Evolutionary conservation across 2,113 vertebrate species (phyloP).

Genomic region (Orthonyx spaldingii): DNA sequence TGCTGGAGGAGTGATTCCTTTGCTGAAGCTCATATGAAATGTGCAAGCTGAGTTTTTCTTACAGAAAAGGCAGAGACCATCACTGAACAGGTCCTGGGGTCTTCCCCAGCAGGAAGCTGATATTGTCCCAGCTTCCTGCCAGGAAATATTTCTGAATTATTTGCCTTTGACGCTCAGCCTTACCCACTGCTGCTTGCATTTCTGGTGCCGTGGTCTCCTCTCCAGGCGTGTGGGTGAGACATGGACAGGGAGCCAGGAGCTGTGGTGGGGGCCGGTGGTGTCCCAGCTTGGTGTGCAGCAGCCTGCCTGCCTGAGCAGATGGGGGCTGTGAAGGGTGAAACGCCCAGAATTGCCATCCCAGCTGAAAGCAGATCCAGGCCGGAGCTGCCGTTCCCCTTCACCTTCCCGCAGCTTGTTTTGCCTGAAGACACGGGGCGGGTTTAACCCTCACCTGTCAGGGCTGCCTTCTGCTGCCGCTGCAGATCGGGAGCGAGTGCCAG

Average conservation of each 20-base stretch:
- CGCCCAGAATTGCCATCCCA: not conserved
- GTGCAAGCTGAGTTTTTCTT: not conserved
- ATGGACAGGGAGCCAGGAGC: not conserved
- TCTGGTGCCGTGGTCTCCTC: accelerated
- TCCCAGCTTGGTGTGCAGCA: not conserved
- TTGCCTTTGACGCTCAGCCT: not conserved
- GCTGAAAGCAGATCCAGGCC: not conserved
- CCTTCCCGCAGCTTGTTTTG: not conserved
- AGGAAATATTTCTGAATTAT: not conserved
- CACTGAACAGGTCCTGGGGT: not conserved
- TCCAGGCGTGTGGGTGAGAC: not conserved
- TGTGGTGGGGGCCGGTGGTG: not conserved
- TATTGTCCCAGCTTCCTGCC: not conserved
- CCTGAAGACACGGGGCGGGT: not conserved
- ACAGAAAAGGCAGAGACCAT: not conserved
- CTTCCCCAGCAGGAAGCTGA: accelerated
- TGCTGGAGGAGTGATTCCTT: not conserved
- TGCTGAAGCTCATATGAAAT: not conserved
- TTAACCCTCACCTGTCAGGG: not conserved
- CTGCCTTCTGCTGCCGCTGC: not conserved
- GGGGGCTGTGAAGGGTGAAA: not conserved
- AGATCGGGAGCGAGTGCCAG: accelerated
- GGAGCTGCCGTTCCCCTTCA: not conserved
- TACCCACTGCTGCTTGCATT: not conserved
- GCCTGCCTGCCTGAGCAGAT: not conserved